Base-by-base conservation (phyloP, 1,140 invertebrate species). In the Drosophila leontia region DNA sequence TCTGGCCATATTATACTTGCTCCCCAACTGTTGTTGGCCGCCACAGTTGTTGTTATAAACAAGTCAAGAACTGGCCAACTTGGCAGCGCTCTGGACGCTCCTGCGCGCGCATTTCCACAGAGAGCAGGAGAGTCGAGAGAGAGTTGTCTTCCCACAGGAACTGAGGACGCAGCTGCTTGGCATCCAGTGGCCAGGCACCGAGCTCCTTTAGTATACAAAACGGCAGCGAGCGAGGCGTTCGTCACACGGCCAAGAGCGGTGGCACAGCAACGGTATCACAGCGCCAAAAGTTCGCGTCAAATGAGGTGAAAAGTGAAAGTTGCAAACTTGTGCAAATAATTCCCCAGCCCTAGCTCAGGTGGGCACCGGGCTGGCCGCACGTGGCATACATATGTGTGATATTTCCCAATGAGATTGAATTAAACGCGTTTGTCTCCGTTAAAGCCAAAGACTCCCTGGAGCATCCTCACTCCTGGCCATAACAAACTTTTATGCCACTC, bases 251-350 rank as follows among this genome's bases (percentile, higher is more conserved):
- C 39, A 34, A 7, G 44, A 50, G 6, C 45, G 42, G 37, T 39
- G 64, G 55, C n/a, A 45, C 62, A 63, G 26, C 51, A 32, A 41
- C 47, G 56, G 47, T 55, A 76, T 48, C 55, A n/a, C 53, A 77
- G 76, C 77, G 71, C 59, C 71, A 76, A 80, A 71, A 56, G 63
- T 57, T 65, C 78, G 72, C 84, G 72, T 71, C 50, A 64, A 71
- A 57, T 88, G 45, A 68, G 80, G 80, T 80, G 72, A 80, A 84
- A 83, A 83, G 84, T 87, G 80, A 87, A 87, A 87, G 85, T 87
- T 80, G 50, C 67, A 39, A 64, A 64, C 59, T 77, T 53, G 44
- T 44, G 68, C 68, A 41, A 60, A 50, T 71, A 34, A 60, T 72
- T 41, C 23, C 37, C 39, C 67, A 55, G 63, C 50, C 51, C 62